These are phyloP conservation scores for Eutrigla gurnardus DNA, from an alignment of 2,797 vertebrate genomes.

Conservation along the genomic window DNA sequence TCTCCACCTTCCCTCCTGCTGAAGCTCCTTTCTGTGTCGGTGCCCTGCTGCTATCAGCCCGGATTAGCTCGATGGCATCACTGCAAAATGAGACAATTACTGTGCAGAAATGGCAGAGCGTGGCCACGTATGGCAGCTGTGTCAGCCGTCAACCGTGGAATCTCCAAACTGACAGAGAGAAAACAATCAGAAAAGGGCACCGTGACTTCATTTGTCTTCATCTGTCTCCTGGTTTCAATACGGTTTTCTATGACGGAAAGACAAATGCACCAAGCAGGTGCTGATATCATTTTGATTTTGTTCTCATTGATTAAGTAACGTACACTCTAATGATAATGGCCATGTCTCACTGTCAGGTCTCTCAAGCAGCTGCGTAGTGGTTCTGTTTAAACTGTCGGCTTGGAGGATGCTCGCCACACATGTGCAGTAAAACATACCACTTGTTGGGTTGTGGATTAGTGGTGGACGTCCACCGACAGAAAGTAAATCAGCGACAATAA, in stretches of 20 bases:
- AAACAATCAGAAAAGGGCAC: constrained; percentile 62
- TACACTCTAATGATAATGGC: background rate
- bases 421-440: too few relatives aligned
- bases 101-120: constrained; percentile 39
- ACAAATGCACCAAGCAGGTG: constrained; percentile 32
- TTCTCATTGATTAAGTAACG: constrained; percentile 3
- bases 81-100: constrained; percentile 65
- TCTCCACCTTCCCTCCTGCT: background rate
- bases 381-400: background rate
- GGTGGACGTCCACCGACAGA: background rate
- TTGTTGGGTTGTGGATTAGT: too few relatives aligned
- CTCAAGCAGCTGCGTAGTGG: background rate
- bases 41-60: constrained; percentile 33
- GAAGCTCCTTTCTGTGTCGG: constrained; percentile 8
- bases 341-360: background rate
- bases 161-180: constrained; percentile 65
- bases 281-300: background rate
- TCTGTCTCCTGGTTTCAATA: constrained; percentile 40
- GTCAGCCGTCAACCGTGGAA: constrained; percentile 49
- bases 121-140: constrained; percentile 62
- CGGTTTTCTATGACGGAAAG: background rate
- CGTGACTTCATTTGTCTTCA: constrained; percentile 58
- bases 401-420: background rate
- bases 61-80: constrained; percentile 41
- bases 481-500: background rate